Percentiles rank a stretch among this genome's conserved stretches.
Evolutionary conservation across 2,888 invertebrate species (phyloP).

Genomic region (Acanthoscelides obtectus): DNA sequence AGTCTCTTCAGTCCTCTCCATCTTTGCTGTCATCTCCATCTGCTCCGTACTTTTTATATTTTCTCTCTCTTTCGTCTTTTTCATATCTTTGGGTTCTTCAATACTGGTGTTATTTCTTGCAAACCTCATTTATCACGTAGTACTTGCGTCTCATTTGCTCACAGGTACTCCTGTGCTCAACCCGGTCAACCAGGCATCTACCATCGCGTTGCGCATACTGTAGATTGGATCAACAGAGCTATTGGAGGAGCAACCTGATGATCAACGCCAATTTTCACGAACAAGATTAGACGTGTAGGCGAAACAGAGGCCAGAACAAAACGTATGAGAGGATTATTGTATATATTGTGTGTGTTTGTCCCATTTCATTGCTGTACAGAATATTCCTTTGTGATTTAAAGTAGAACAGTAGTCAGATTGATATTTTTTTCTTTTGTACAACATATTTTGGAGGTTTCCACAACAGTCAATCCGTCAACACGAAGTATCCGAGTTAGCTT

Average conservation of each 20-base stretch:
- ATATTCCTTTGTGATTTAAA: not conserved
- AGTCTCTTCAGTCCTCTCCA: too few species aligned
- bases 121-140: not conserved
- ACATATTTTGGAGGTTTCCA: too few species aligned
- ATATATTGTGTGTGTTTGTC: slow-evolving; percentile 10
- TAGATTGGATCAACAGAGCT: slow-evolving; percentile 82
- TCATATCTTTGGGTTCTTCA: too few species aligned
- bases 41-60: too few species aligned
- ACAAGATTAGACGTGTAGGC: slow-evolving; percentile 12
- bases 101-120: not conserved
- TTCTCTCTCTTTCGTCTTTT: too few species aligned
- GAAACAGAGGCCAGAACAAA: slow-evolving; percentile 6
- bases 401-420: not conserved
- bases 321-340: slow-evolving; percentile 10
- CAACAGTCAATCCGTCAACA: too few species aligned
- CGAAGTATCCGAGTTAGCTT: not conserved
- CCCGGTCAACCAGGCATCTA: slow-evolving; percentile 92
- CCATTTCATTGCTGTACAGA: slow-evolving; percentile 5
- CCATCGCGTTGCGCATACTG: slow-evolving; percentile 84
- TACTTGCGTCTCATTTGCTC: not conserved
- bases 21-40: too few species aligned
- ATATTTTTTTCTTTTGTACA: too few species aligned
- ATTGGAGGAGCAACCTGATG: slow-evolving; percentile 43
- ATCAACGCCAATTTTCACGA: not conserved
- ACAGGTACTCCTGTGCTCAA: slow-evolving; percentile 80